phyloP scores from a whole-genome alignment of 2,888 invertebrate species.

The Caprella mutica region DNA sequence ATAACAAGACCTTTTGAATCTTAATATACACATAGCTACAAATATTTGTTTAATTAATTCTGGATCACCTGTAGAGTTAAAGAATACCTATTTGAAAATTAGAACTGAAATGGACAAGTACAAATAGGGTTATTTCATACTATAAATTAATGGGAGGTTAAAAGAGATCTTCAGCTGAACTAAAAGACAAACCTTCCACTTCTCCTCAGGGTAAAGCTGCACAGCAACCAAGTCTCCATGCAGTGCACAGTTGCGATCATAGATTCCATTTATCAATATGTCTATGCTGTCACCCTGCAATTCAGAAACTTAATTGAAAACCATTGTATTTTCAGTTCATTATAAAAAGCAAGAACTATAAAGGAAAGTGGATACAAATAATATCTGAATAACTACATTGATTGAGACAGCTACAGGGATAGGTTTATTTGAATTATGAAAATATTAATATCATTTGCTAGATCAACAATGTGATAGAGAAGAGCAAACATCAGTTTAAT shows the following conservation, averaged over 20 bases:
- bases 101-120: neutral
- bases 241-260: slow-evolving; percentile 65
- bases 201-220: slow-evolving; percentile 37
- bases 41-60: neutral
- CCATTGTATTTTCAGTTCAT: no score
- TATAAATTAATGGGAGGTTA: neutral
- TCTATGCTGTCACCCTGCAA: slow-evolving; percentile 47
- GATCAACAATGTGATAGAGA: no score
- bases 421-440: no score
- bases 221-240: slow-evolving; percentile 69
- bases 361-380: neutral
- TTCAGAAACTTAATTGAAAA: no score
- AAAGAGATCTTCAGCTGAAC: neutral
- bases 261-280: slow-evolving; percentile 57
- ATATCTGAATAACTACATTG: no score
- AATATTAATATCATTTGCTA: no score
- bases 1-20: no score
- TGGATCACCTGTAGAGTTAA: no score
- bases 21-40: no score
- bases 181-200: slow-evolving; percentile 40
- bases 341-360: neutral
- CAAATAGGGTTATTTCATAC: neutral
- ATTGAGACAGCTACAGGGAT: neutral
- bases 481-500: no score
- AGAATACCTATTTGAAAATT: neutral